Evolutionary conservation across 2,113 vertebrate genomes (phyloP), one percentile per base, ranked within the genome.

Genomic region (Crotalus tigris): DNA sequence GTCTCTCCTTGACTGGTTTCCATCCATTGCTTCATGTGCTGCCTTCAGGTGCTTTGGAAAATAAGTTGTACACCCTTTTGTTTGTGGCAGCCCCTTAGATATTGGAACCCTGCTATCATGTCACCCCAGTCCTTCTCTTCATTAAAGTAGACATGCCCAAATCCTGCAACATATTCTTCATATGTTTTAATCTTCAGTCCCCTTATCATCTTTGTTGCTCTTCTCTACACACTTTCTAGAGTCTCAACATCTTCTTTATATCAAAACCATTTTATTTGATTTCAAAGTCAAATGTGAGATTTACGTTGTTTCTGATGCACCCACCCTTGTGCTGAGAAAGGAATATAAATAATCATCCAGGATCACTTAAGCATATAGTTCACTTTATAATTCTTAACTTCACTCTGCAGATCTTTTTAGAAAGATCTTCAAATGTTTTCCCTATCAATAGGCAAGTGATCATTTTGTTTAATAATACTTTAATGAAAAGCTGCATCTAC

Each of bases 361-460:
- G n/a, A 92, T 92, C 46, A 92, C 94, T 96, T 39, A 96, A 88
- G 75, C 87, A 11, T 61, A 11, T 87, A 57, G 49, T 93, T 93
- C 95, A 94, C 88, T 51, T 87, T 93, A 94, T 87, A 69, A 92
- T 81, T 54, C 23, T 94, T 97, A 95, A 94, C 95, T 90, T 12
- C 29, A 12, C 81, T 88, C 93, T 0, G 0, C 54, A 91, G 91
- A 94, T 81, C 6, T 39, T 81, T 81, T 81, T 13, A 81, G 33
- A 96, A 96, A 96, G 94, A 95, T 94, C 95, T 94, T 93, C 2
- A 4, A 4, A 91, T 92, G 21, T 96, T 97, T 97, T 97, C 81
- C 91, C 92, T 92, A 91, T 85, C 69, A 95, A 94, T 93, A n/a
- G 24, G 92, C 85, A 95, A 97, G 94, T 85, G 59, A 93, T 5